Evolutionary conservation across 1,140 invertebrate species (phyloP).

Genomic region (Tenebrio molitor): DNA sequence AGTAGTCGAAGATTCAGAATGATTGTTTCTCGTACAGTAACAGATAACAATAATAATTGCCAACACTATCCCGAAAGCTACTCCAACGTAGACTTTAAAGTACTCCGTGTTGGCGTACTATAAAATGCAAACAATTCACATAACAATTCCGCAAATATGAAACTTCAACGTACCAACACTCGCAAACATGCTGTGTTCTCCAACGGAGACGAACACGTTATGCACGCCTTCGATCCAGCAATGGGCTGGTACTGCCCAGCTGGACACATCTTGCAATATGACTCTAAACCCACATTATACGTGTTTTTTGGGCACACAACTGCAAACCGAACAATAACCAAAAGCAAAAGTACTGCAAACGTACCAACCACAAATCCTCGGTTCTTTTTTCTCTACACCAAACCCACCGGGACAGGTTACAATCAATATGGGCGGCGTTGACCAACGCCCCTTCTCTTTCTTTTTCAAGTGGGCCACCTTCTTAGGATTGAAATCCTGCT

Average conservation of each 20-base stretch:
- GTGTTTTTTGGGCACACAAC: conserved; percentile 61
- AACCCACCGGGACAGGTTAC: conserved; percentile 59
- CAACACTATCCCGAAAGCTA: conserved; percentile 52
- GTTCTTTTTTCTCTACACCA: conserved; percentile 57
- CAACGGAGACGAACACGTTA: conserved; percentile 60
- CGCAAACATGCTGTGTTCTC: conserved; percentile 60
- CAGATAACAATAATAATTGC: conserved; percentile 52
- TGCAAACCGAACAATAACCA: too few species aligned
- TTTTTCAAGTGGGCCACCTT: conserved; percentile 22
- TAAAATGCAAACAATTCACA: too few species aligned
- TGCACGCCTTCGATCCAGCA: conserved; percentile 58
- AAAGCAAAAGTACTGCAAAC: too few species aligned
- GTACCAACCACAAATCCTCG: conserved; percentile 60
- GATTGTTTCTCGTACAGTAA: conserved; percentile 47
- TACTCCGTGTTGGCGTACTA: conserved; percentile 55
- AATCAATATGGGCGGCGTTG: conserved; percentile 56
- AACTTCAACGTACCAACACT: conserved; percentile 61
- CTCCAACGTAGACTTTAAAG: conserved; percentile 58
- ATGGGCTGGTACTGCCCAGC: conserved; percentile 60
- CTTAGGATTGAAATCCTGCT: conserved; percentile 51
- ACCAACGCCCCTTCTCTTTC: conserved; percentile 37
- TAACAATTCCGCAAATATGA: too few species aligned
- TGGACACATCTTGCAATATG: conserved; percentile 61
- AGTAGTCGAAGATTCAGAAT: conserved; percentile 1
- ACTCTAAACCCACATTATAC: conserved; percentile 56